Evolutionary conservation across 2,797 vertebrate genomes (phyloP).

Genomic region (Halcyon smyrnensis): DNA sequence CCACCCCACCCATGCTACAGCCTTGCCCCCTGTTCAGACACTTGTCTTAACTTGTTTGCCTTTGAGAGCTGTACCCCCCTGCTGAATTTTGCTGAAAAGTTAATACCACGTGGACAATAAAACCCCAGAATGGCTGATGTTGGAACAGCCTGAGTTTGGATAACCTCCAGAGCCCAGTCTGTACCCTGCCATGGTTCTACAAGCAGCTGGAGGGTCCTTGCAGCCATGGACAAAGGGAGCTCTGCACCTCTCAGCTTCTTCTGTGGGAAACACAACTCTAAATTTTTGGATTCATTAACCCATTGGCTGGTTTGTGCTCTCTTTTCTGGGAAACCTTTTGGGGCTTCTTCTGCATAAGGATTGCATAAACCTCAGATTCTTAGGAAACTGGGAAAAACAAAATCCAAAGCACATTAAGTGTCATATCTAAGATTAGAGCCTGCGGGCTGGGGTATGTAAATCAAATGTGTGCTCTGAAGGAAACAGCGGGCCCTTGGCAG

Average conservation of each 20-base stretch:
- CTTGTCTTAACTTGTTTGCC: not conserved
- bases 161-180: not conserved
- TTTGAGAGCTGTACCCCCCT: not conserved
- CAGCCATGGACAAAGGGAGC: not conserved
- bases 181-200: not conserved
- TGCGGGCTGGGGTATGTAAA: slow-evolving; percentile 4
- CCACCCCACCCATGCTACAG: not conserved
- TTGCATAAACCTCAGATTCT: not conserved
- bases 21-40: not conserved
- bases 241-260: not conserved
- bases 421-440: slow-evolving; percentile 23
- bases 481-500: not conserved
- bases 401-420: not conserved
- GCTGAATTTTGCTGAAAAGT: not conserved
- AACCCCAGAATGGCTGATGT: not conserved
- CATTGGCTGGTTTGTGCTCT: not conserved
- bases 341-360: not conserved
- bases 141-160: not conserved
- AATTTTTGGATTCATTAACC: not conserved
- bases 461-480: not conserved
- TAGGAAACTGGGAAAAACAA: not conserved
- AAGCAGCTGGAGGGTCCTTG: not conserved
- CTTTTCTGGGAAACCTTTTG: not conserved
- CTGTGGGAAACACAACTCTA: not conserved
- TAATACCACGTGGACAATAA: not conserved